These are phyloP conservation scores for Manis javanica DNA, from an alignment of 2,797 vertebrate species.

Conservation along the genomic window DNA sequence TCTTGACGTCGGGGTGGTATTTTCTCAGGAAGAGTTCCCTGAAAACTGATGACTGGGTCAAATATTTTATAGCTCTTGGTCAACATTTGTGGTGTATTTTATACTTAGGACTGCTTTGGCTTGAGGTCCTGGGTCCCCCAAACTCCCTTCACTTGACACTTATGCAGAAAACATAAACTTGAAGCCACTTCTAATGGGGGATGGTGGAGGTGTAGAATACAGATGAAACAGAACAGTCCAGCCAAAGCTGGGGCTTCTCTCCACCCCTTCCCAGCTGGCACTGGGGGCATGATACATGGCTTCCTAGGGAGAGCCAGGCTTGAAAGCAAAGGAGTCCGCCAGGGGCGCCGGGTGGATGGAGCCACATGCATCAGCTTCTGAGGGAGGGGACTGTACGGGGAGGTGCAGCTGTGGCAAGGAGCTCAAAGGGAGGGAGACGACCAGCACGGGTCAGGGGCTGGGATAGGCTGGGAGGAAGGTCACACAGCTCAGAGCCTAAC, in stretches of 20 bases:
- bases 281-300: too few relatives aligned
- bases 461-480: too few relatives aligned
- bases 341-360: background rate
- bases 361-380: fast-evolving
- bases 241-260: fast-evolving
- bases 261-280: background rate
- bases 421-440: background rate
- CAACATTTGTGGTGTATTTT: background rate
- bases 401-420: background rate
- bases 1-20: background rate
- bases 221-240: background rate
- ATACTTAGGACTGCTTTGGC: background rate
- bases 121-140: background rate
- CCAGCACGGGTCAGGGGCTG: background rate
- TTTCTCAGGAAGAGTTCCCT: background rate
- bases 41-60: background rate
- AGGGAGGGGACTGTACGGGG: background rate
- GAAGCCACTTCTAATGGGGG: background rate
- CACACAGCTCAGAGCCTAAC: fast-evolving
- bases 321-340: background rate
- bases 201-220: background rate
- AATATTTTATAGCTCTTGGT: background rate
- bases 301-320: too few relatives aligned
- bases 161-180: background rate
- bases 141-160: background rate